These are phyloP conservation scores for Temnothorax ravouxi DNA, from an alignment of 2,888 invertebrate genomes.

Conservation along the genomic window DNA sequence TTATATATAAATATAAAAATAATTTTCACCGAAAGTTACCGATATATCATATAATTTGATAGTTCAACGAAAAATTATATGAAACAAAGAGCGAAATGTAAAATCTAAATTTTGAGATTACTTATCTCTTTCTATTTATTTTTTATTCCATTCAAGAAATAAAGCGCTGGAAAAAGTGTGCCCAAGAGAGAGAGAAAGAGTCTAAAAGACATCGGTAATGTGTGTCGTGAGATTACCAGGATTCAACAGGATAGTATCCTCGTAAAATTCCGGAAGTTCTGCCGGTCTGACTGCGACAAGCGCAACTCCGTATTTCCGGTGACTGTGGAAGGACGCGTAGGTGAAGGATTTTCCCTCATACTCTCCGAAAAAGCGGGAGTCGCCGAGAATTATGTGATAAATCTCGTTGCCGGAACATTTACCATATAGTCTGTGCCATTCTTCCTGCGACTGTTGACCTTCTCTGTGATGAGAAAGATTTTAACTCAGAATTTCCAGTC, in stretches of 20 bases:
- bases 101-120: not conserved
- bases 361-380: slow-evolving; percentile 99
- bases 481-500: not conserved
- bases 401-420: slow-evolving; percentile 99
- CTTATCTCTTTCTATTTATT: not conserved
- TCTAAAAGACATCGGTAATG: not conserved
- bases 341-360: slow-evolving; percentile 99
- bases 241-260: slow-evolving; percentile 97
- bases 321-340: slow-evolving; percentile 99
- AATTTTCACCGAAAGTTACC: not conserved
- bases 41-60: not conserved
- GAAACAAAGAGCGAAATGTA: not conserved
- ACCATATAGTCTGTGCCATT: slow-evolving; percentile 99
- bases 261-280: slow-evolving; percentile 97
- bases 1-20: not conserved
- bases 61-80: not conserved
- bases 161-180: not conserved
- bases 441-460: slow-evolving; percentile 97
- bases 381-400: slow-evolving; percentile 97
- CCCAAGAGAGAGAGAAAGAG: not conserved
- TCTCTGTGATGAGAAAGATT: slow-evolving; percentile 89
- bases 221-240: slow-evolving; percentile 87
- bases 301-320: slow-evolving; percentile 99
- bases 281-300: slow-evolving; percentile 98
- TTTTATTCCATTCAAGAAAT: not conserved